Evolutionary conservation across 2,797 vertebrate genomes (phyloP).

Genomic region (Chloroceryle inda): DNA sequence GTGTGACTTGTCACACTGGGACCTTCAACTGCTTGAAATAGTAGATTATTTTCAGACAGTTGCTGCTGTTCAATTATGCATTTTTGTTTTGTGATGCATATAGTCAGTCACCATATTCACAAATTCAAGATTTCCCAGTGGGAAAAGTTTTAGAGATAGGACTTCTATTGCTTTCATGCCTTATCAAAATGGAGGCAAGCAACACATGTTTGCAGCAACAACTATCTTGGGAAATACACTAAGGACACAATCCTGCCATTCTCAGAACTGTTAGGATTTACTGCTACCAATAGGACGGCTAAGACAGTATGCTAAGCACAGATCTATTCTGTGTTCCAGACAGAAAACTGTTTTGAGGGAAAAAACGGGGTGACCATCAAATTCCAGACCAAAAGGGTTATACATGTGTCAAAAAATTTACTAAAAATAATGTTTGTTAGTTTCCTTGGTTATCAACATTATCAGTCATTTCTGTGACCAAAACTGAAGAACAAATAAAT

Average conservation of each 20-base stretch:
- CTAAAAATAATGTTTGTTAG: neutral
- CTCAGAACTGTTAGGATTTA: neutral
- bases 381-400: neutral
- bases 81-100: slow-evolving; percentile 65
- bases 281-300: neutral
- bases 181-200: slow-evolving; percentile 47
- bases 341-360: neutral
- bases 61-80: slow-evolving; percentile 55
- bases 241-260: neutral
- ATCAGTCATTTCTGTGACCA: neutral
- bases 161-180: slow-evolving; percentile 16
- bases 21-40: slow-evolving; percentile 32
- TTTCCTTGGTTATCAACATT: neutral
- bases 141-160: slow-evolving; percentile 50
- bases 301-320: neutral
- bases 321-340: neutral
- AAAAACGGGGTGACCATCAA: neutral
- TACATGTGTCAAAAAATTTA: fast-evolving
- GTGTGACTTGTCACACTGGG: slow-evolving; percentile 2
- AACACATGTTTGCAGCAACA: slow-evolving; percentile 7
- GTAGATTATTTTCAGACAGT: slow-evolving; percentile 55
- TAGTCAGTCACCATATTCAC: slow-evolving; percentile 46
- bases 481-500: neutral
- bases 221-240: slow-evolving; percentile 38
- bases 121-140: slow-evolving; percentile 59